Evolutionary conservation across 2,797 vertebrate genomes (phyloP).

Genomic region (Coracias cyanogaster): DNA sequence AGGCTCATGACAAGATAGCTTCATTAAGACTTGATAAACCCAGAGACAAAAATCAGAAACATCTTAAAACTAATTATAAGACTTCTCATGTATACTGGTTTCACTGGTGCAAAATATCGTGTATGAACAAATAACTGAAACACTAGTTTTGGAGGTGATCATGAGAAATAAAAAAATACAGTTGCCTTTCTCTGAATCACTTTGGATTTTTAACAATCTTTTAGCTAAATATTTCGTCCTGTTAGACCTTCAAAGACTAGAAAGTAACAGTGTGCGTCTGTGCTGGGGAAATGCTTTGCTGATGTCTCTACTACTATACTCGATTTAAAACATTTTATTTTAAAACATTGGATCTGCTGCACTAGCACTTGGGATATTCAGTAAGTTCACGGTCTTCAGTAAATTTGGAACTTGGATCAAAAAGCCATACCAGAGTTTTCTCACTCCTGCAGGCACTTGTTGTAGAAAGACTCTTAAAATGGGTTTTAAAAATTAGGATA

Average conservation of each 20-base stretch:
- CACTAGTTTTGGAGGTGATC: not conserved
- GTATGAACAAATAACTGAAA: not conserved
- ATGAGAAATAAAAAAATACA: not conserved
- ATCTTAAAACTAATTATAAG: not conserved
- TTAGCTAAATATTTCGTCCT: conserved; percentile 18
- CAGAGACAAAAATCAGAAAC: not conserved
- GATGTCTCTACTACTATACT: not conserved
- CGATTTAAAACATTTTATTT: conserved; percentile 35
- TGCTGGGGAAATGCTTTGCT: not conserved
- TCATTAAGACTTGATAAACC: not conserved
- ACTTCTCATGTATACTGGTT: not conserved
- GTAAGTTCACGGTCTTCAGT: not conserved
- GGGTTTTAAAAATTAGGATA: not conserved
- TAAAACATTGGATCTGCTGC: not conserved
- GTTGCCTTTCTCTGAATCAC: not conserved
- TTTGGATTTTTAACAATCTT: not conserved
- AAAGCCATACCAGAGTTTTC: not conserved
- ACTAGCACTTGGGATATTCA: not conserved
- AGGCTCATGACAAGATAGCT: not conserved
- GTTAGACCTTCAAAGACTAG: not conserved
- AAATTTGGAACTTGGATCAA: not conserved
- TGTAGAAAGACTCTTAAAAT: not conserved
- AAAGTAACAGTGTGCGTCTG: not conserved
- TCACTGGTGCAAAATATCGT: not conserved
- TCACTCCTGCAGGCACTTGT: not conserved